Evolutionary conservation across 2,888 invertebrate species (phyloP), one percentile per base, ranked within the genome.

Genomic region (Hedya salicella): DNA sequence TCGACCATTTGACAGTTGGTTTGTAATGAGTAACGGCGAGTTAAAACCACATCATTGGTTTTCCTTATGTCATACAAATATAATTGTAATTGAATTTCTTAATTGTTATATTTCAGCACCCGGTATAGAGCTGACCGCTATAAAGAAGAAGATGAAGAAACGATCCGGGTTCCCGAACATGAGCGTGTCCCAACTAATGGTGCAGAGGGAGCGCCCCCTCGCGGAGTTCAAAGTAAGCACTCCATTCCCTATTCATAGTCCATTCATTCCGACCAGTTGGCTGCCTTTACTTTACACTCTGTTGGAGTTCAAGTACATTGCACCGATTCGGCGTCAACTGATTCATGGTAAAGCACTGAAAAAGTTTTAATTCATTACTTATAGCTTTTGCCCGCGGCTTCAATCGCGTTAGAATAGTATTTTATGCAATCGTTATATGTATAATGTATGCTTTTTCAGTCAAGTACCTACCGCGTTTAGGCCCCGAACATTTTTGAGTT

Each of bases 101-200:
- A 16, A 56, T 40, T 54, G 62, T 36, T 36, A 11, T 71, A 19
- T 86, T 88, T 70, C 83, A 86, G 86, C 77, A 21, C 56, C 78
- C 63, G 80, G 79, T 79, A 86, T 91, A 87, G 92, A 92, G 75
- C 86, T 86, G 70, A 85, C 90, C 64, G 86, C 82, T 21, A 50
- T 91, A 69, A 93, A 94, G 81, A 95, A 95, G 86, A 95, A 95
- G 88, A 93, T 94, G 83, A 93, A 94, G 86, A 94, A 94, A 83
- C 89, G 94, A 71, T 87, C 93, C 50, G 91, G 93, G 68, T 93
- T 94, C 72, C 93, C 93, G 80, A 94, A 94, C 70, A 93, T 94
- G 77, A 94, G 94, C 73, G 94, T 95, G 64, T 94, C 95, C 62
- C 95, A 95, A 83, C 87, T 95, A 75, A 89, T 95, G 88, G 94